These are phyloP conservation scores for Pitangus sulphuratus DNA, from an alignment of 2,797 vertebrate species.

Conservation along the genomic window DNA sequence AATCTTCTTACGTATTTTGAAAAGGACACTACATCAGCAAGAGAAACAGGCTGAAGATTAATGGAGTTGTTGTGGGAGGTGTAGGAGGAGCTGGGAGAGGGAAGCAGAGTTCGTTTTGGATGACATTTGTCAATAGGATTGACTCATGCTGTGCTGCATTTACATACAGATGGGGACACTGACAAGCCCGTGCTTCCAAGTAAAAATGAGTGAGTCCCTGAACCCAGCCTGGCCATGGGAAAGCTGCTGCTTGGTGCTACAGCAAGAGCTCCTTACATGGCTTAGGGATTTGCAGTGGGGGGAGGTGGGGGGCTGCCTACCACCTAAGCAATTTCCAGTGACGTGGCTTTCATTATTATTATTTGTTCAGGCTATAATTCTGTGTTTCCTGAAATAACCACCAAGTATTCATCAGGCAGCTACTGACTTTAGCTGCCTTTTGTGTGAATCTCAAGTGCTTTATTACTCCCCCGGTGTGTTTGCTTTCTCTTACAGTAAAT, in stretches of 20 bases:
- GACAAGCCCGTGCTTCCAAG: neutral
- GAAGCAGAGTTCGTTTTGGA: neutral
- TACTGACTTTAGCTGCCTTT: conserved; percentile 60
- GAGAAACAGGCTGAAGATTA: conserved; percentile 1
- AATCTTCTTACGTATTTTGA: neutral
- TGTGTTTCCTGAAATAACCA: conserved; percentile 66
- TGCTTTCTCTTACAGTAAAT: conserved; percentile 31
- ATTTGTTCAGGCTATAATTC: conserved; percentile 65
- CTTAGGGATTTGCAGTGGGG: neutral
- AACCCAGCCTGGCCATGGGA: neutral
- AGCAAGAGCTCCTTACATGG: neutral
- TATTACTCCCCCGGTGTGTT: conserved; percentile 6
- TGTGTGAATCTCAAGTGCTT: conserved; percentile 54
- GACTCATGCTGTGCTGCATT: neutral
- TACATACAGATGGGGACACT: neutral
- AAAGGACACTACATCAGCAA: neutral
- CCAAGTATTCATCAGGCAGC: conserved; percentile 34
- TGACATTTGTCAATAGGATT: conserved; percentile 2
- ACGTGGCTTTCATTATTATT: conserved; percentile 40
- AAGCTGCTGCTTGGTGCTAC: neutral
- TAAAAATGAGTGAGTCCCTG: neutral
- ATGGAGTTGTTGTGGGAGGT: neutral
- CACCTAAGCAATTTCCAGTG: conserved; percentile 41
- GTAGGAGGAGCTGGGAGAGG: neutral
- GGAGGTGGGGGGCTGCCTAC: neutral